A percentile compares a stretch with the other conserved stretches of the same genome.
These are phyloP conservation scores for Cyprinodon tularosa DNA, from an alignment of 2,113 vertebrate species.

Conservation along the genomic window DNA sequence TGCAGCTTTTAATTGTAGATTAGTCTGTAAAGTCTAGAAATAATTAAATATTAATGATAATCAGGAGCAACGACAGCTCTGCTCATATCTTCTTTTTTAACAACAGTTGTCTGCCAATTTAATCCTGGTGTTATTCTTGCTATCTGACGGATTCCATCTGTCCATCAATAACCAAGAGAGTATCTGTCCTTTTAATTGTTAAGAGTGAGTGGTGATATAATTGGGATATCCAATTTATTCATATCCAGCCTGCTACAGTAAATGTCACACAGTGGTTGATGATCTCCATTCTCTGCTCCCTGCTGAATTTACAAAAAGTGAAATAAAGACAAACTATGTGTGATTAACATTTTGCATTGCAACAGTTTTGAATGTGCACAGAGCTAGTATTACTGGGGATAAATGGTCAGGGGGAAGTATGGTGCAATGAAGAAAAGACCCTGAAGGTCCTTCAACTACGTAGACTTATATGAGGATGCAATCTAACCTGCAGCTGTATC, in stretches of 20 bases:
- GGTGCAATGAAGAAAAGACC: conserved; percentile 27
- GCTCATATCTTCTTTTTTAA: neutral
- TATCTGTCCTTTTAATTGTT: conserved; percentile 2
- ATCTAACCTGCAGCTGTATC: conserved; percentile 12
- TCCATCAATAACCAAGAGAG: neutral
- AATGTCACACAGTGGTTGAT: conserved; percentile 5
- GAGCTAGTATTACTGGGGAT: conserved; percentile 17
- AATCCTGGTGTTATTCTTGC: too few species aligned
- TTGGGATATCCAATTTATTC: conserved; percentile 9
- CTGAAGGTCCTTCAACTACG: conserved; percentile 25
- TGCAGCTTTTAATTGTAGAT: neutral
- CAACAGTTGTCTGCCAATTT: neutral
- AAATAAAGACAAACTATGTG: conserved; percentile 25
- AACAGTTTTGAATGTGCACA: conserved; percentile 25
- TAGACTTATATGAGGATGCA: conserved; percentile 26
- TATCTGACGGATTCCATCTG: neutral
- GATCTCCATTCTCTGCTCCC: conserved; percentile 15
- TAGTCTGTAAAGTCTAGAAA: neutral
- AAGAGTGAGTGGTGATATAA: conserved; percentile 2
- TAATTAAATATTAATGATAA: neutral
- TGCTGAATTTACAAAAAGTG: conserved; percentile 23
- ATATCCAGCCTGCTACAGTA: neutral
- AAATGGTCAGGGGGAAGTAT: conserved; percentile 24
- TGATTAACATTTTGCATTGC: conserved; percentile 37
- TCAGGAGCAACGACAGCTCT: neutral